Percentiles rank a stretch among this genome's conserved stretches.
phyloP scores from a whole-genome alignment of 2,797 vertebrate genomes.

The Ptychadena robeensis region DNA sequence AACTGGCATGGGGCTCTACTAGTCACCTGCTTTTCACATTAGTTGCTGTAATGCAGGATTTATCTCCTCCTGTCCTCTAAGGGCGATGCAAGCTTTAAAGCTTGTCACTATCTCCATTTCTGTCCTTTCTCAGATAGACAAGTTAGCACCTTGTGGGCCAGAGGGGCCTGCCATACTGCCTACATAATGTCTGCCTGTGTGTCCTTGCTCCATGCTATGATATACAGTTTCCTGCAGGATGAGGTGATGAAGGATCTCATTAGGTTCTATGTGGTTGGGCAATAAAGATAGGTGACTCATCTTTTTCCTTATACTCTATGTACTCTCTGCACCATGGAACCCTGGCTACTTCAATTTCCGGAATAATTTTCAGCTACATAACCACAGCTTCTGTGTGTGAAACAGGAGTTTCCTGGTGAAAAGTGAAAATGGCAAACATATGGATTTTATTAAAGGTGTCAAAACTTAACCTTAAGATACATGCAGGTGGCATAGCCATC shows the following conservation, averaged over 20 bases:
- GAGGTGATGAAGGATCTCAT: conserved; percentile 11
- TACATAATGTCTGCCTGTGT: background rate
- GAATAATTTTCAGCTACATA: background rate
- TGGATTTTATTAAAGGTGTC: background rate
- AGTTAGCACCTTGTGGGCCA: conserved; percentile 25
- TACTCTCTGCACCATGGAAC: background rate
- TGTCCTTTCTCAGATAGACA: background rate
- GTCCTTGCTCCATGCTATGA: background rate
- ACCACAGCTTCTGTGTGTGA: background rate
- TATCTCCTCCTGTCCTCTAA: conserved; percentile 29
- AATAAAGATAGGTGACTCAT: conserved; percentile 15
- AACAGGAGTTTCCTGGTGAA: background rate
- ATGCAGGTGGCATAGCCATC: no score
- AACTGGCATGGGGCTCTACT: background rate
- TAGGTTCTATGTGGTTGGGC: background rate
- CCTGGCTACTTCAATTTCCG: background rate
- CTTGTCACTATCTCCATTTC: conserved; percentile 2
- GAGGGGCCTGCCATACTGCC: conserved; percentile 20
- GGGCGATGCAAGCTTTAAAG: conserved; percentile 5
- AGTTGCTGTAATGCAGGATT: background rate
- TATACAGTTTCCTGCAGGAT: background rate
- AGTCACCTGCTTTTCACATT: conserved; percentile 35
- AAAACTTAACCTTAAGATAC: no score
- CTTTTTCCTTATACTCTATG: background rate
- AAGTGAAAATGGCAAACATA: background rate